These are phyloP conservation scores for Chloroclystis v-ata DNA, from an alignment of 2,888 invertebrate species.

Conservation along the genomic window DNA sequence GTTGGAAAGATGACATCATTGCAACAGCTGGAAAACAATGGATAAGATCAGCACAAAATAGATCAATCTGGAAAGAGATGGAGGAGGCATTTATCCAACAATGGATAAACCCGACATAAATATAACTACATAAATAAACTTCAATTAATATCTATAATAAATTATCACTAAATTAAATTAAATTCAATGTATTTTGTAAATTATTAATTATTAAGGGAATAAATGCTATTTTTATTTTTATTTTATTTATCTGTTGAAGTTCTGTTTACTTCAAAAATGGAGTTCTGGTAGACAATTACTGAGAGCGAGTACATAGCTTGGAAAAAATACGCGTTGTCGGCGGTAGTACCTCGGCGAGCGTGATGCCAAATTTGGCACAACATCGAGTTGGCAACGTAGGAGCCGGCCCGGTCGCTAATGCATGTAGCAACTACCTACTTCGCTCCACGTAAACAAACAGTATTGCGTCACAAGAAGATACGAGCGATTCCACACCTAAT, in stretches of 20 bases:
- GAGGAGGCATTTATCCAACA: too few species aligned
- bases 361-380: slow-evolving; percentile 65
- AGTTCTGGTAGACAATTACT: slow-evolving; percentile 31
- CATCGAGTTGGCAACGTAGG: slow-evolving; percentile 65
- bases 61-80: too few species aligned
- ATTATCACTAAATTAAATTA: too few species aligned
- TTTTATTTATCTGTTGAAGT: slow-evolving; percentile 32
- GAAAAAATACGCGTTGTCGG: slow-evolving; percentile 44
- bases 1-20: too few species aligned
- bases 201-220: too few species aligned
- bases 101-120: too few species aligned
- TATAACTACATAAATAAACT: too few species aligned
- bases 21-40: too few species aligned
- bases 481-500: slow-evolving; percentile 47
- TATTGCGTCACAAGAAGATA: slow-evolving; percentile 57
- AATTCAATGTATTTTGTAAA: too few species aligned
- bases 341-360: slow-evolving; percentile 39
- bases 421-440: slow-evolving; percentile 53
- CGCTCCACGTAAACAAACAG: slow-evolving; percentile 65
- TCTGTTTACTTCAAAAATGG: slow-evolving; percentile 35
- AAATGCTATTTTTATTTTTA: too few species aligned
- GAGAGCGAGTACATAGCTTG: slow-evolving; percentile 31
- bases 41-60: too few species aligned
- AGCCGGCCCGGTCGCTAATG: slow-evolving; percentile 38
- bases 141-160: too few species aligned